Conservation (phyloP, 2,888 invertebrate species). For the Podotricha telesiphe region DNA sequence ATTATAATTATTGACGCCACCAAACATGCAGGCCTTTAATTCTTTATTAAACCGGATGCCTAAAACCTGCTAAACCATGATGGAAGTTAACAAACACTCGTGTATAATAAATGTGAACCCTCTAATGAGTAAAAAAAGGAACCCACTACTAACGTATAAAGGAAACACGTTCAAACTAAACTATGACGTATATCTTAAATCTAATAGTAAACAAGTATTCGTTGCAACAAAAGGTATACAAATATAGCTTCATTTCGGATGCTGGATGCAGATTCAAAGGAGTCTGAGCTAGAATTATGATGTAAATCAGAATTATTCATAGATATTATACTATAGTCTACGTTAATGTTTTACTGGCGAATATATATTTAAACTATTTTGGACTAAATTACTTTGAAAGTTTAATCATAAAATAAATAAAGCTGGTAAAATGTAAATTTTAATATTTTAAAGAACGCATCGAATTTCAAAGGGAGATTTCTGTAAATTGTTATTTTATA, state of each 20-base stretch:
- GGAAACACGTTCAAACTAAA: not conserved
- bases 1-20: too few relatives aligned
- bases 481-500: too few relatives aligned
- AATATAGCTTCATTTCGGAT: conserved; percentile 11
- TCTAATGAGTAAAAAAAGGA: not conserved
- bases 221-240: conserved; percentile 3
- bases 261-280: conserved; percentile 19
- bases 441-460: too few relatives aligned
- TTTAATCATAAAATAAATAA: not conserved
- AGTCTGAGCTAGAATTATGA: conserved; percentile 19
- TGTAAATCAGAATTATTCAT: conserved; percentile 21
- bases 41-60: too few relatives aligned
- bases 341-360: too few relatives aligned
- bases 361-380: not conserved
- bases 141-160: not conserved
- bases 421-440: not conserved
- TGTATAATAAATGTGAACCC: too few relatives aligned
- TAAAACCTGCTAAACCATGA: too few relatives aligned
- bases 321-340: conserved; percentile 1
- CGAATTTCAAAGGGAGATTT: too few relatives aligned
- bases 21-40: too few relatives aligned
- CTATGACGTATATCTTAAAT: not conserved
- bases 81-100: too few relatives aligned
- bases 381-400: not conserved
- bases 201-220: conserved; percentile 4